Evolutionary conservation across 2,888 invertebrate genomes (phyloP), one percentile per base, ranked within the genome.

Genomic region (Cosmia pyralina): DNA sequence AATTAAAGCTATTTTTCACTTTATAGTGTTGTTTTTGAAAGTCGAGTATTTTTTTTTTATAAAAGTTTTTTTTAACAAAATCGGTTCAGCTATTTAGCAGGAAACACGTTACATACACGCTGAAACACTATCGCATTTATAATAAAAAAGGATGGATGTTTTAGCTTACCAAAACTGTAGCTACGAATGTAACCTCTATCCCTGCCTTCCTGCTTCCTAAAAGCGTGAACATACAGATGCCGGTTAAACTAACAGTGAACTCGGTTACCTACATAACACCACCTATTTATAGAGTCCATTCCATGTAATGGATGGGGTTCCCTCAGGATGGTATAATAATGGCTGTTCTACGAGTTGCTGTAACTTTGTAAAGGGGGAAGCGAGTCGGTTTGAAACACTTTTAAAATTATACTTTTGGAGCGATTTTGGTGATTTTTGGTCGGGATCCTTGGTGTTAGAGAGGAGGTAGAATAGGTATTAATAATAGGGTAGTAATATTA

Each of bases 191-290:
- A 11, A n/a, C 38, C 10, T 55, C 34, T 71, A 58, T 50, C 17
- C n/a, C 59, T 78, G 46, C 48, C 58, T 41, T 34, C 71, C 79
- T 17, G 78, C 28, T 46, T 46, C 79, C 52, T n/a, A 28, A 11
- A 41, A 46, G 38, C 74, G 52, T 60, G 78, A 75, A 59, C 58
- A 48, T 78, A 59, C 17, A 4, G 1, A 75, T 59, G 60, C 53
- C 78, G 75, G 78, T 75, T 70, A 78, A 13, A 78, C 2, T n/a
- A 75, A 59, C 78, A 70, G n/a, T 13, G 79, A n/a, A 70, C 7
- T 79, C 76, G 74, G 60, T 77, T 77, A 80, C 77, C 77, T 73
- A 77, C 80, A 80, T 77, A 53, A 5, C 52, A 48, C 41, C 3
- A 1, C 2, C 59, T 77, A 77, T 73, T 22, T 17, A 65, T 77